Base-by-base conservation (phyloP, 2,113 vertebrate genomes). In the Lamprologus speciosus region DNA sequence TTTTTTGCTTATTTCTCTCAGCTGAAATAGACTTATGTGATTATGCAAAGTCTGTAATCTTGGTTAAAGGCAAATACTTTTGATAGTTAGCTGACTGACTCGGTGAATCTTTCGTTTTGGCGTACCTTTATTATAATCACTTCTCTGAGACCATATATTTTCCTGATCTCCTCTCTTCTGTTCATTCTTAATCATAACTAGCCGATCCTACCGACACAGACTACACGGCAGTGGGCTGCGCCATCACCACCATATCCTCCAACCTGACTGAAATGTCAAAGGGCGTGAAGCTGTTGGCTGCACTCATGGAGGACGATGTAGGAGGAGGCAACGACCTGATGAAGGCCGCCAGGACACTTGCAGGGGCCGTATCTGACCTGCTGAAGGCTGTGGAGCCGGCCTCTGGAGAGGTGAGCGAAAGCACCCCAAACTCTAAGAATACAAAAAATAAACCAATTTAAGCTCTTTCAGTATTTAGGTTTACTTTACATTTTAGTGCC, bases 231-330 rank as follows among this genome's bases (percentile, higher is more conserved):
- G 99, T 99, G 92, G 99, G 99, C 35, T 99, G 99, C 17, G 99
- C 99, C 16, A 99, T 99, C 95, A 99, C 99, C 87, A 99, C 99
- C 54, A 99, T 99, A 92, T 99, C 98, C 58, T 99, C 99, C 90
- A 99, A 99, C 96, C 96, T 99, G 95, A 99, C 98, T 1, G 98
- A 99, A 94, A 99, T 99, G 99, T 99, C 99, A 80, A 99, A 98
- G 95, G 99, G 99, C 0, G 99, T 99, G 89, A 99, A 99, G 94
- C 95, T 99, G 65, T 94, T 99, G 93, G 99, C 99, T 0, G 98
- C 98, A 1, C 96, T 99, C 83, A 98, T 99, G 97, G 98, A 99
- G 12, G 98, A 99, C 2, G 98, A 99, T 1, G 96, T 98, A 81
- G 98, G 98, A 80, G 99, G 98, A 12, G 98, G 99, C 9, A 98